Percentiles rank a stretch among this genome's conserved stretches.
phyloP scores from a whole-genome alignment of 2,888 invertebrate genomes.

The Dynastes hyllus region DNA sequence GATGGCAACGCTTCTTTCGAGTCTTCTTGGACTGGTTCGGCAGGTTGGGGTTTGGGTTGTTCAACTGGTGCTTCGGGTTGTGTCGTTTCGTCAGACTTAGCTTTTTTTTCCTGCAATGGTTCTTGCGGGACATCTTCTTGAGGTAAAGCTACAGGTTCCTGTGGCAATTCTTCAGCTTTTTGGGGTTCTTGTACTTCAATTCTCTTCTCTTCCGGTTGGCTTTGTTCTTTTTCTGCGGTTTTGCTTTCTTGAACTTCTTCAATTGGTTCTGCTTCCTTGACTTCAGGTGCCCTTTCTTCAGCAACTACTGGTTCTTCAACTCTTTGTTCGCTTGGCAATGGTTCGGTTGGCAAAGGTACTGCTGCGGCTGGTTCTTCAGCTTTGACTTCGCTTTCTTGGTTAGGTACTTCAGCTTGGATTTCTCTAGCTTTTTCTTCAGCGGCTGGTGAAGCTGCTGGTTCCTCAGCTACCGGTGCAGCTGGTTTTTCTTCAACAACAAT shows the following conservation, averaged over 20 bases:
- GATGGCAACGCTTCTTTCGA: slow-evolving; percentile 53
- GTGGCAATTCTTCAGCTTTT: slow-evolving; percentile 47
- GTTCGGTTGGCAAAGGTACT: slow-evolving; percentile 67
- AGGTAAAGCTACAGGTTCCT: slow-evolving; percentile 30
- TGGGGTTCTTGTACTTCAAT: slow-evolving; percentile 53
- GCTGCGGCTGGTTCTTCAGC: slow-evolving; percentile 55
- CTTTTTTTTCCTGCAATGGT: slow-evolving; percentile 56
- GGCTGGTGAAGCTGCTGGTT: neutral
- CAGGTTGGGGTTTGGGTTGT: slow-evolving; percentile 56
- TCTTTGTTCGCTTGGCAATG: slow-evolving; percentile 55
- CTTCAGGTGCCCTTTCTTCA: slow-evolving; percentile 56
- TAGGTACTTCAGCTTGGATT: slow-evolving; percentile 57
- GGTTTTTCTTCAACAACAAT: slow-evolving; percentile 1
- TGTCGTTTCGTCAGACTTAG: slow-evolving; percentile 54
- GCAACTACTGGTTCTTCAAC: slow-evolving; percentile 58
- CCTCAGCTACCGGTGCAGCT: neutral
- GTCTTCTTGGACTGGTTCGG: slow-evolving; percentile 51
- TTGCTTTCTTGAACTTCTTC: slow-evolving; percentile 61
- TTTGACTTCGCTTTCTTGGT: slow-evolving; percentile 58
- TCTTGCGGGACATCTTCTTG: slow-evolving; percentile 56
- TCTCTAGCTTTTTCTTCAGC: slow-evolving; percentile 60
- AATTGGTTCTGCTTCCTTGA: slow-evolving; percentile 49
- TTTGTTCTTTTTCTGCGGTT: slow-evolving; percentile 61
- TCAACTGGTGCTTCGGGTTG: slow-evolving; percentile 55
- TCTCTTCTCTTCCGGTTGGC: slow-evolving; percentile 36